phyloP scores from a whole-genome alignment of 2,797 vertebrate genomes.

The Myotis planiceps region DNA sequence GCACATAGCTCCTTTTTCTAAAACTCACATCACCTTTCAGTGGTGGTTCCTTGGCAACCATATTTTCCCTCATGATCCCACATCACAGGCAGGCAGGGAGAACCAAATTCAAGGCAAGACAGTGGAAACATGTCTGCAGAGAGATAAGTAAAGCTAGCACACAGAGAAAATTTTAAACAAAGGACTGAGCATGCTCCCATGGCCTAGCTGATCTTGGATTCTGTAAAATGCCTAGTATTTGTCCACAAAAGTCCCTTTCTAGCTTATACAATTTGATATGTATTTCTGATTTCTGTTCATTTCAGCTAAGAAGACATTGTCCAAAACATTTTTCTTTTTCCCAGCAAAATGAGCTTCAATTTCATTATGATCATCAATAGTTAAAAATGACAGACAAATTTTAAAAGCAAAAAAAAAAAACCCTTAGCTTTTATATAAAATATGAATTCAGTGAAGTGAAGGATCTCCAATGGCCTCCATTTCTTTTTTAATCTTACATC shows the following conservation, averaged over 20 bases:
- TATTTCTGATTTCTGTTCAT: slow-evolving; percentile 1
- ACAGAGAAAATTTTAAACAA: neutral
- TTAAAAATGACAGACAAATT: neutral
- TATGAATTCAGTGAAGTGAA: neutral
- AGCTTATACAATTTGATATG: neutral
- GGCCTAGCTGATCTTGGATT: neutral
- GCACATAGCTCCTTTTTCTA: neutral
- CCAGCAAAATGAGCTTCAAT: neutral
- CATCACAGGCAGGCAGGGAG: neutral
- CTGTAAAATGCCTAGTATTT: neutral
- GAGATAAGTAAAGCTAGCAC: neutral
- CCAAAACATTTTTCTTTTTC: neutral
- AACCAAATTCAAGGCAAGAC: neutral
- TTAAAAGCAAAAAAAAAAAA: neutral
- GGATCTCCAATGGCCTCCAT: neutral
- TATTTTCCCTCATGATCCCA: neutral
- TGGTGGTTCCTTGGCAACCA: neutral
- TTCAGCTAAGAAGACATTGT: neutral
- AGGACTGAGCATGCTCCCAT: neutral
- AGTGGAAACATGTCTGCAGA: neutral
- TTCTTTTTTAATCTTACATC: neutral
- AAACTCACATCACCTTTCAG: neutral
- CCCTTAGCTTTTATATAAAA: neutral
- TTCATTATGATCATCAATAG: neutral
- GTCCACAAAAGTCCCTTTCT: neutral